Conservation (phyloP, 2,888 invertebrate species). For the Aleiodes alternator region DNA sequence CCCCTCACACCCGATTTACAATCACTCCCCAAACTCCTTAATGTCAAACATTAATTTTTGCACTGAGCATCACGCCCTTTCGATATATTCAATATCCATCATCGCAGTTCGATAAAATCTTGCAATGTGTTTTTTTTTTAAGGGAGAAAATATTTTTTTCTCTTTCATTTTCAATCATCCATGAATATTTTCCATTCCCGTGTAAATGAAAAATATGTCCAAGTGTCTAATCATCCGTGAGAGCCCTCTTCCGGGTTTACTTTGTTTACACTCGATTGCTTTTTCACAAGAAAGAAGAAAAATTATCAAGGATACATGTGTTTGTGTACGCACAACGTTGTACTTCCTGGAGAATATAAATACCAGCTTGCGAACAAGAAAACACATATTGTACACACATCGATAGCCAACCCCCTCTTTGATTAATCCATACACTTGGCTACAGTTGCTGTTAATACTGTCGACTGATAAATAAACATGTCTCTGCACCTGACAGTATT, state of each 20-base stretch:
- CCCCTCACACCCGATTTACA: too few relatives aligned
- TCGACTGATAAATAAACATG: slow-evolving; percentile 58
- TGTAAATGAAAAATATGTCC: slow-evolving; percentile 22
- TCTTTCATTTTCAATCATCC: slow-evolving; percentile 47
- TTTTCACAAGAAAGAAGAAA: slow-evolving; percentile 24
- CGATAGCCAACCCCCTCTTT: slow-evolving; percentile 47
- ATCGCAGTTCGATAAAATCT: too few relatives aligned
- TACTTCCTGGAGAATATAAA: too few relatives aligned
- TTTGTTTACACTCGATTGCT: slow-evolving; percentile 31
- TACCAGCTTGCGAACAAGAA: slow-evolving; percentile 5
- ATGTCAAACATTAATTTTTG: too few relatives aligned
- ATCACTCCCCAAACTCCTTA: too few relatives aligned
- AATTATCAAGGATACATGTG: slow-evolving; percentile 40
- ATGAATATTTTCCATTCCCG: slow-evolving; percentile 18
- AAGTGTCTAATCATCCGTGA: slow-evolving; percentile 1
- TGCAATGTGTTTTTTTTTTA: too few relatives aligned
- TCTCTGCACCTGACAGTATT: slow-evolving; percentile 37
- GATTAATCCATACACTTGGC: slow-evolving; percentile 60
- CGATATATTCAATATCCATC: too few relatives aligned
- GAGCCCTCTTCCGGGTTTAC: slow-evolving; percentile 5
- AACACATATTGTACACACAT: slow-evolving; percentile 36
- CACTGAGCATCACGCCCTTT: too few relatives aligned
- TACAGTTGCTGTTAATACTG: slow-evolving; percentile 54
- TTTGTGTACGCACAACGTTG: neutral
- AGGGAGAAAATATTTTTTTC: too few relatives aligned